Percentiles rank a stretch among this genome's conserved stretches.
Conservation (phyloP, 2,113 vertebrate genomes). For the Mesoclemmys tuberculata region DNA sequence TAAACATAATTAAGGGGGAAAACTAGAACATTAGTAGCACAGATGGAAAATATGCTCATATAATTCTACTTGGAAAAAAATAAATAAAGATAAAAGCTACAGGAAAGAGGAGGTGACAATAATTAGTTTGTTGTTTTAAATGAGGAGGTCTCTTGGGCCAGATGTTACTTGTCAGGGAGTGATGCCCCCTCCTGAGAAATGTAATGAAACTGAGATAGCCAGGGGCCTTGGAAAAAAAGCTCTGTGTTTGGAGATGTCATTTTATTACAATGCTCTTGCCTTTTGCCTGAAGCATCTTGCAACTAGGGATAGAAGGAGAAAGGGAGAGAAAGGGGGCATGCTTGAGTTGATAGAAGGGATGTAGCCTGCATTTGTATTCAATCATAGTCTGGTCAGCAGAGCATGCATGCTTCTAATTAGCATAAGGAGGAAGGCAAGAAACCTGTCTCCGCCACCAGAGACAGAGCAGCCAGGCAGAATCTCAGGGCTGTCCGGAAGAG, state of each 20-base stretch:
- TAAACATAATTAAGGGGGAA: conserved; percentile 46
- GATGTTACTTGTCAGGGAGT: conserved; percentile 76
- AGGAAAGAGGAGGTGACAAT: conserved; percentile 76
- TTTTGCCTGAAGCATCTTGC: conserved; percentile 45
- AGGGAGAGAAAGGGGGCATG: not conserved
- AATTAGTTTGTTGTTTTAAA: conserved; percentile 79
- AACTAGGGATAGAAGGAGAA: not conserved
- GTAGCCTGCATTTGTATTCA: conserved; percentile 48
- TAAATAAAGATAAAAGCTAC: conserved; percentile 66
- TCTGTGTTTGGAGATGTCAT: conserved; percentile 23
- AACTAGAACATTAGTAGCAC: conserved; percentile 35
- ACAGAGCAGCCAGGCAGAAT: not conserved
- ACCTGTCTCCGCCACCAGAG: conserved; percentile 1
- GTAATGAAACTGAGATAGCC: conserved; percentile 75
- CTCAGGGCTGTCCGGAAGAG: conserved; percentile 10
- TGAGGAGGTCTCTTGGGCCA: conserved; percentile 77
- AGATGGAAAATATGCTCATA: conserved; percentile 52
- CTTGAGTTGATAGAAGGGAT: not conserved
- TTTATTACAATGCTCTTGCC: conserved; percentile 9
- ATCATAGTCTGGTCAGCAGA: conserved; percentile 19
- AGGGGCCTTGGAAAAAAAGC: not conserved
- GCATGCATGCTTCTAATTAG: conserved; percentile 42
- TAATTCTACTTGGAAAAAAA: conserved; percentile 31
- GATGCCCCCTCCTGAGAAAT: conserved; percentile 74
- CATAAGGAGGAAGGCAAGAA: conserved; percentile 30